A percentile compares a stretch with the other conserved stretches of the same genome.
Conservation (phyloP, 2,797 vertebrate species). For the Neosilurus hyrtlii region DNA sequence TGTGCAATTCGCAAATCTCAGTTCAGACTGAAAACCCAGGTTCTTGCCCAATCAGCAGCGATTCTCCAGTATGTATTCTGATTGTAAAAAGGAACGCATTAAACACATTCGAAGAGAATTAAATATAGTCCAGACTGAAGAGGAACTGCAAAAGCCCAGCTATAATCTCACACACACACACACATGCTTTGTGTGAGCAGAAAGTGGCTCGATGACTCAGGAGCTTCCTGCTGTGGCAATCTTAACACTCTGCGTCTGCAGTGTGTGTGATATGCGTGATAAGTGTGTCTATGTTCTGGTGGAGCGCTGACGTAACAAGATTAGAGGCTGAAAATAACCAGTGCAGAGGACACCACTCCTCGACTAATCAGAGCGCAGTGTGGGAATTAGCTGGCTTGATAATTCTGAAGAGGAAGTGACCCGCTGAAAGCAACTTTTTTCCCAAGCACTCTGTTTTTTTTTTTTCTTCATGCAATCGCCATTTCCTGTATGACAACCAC, state of each 20-base stretch:
- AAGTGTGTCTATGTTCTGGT: conserved; percentile 42
- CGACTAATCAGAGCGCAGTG: conserved; percentile 36
- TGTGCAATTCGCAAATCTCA: background rate
- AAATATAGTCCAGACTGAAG: background rate
- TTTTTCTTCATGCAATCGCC: background rate
- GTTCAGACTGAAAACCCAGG: background rate
- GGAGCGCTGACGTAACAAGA: conserved; percentile 62
- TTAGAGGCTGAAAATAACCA: conserved; percentile 73
- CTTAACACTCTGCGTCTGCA: conserved; percentile 20
- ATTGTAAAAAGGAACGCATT: background rate
- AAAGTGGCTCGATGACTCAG: conserved; percentile 36
- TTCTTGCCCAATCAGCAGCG: conserved; percentile 77
- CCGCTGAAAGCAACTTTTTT: background rate
- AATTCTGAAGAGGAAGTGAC: conserved; percentile 7
- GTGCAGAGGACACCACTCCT: conserved; percentile 19
- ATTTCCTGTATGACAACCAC: background rate
- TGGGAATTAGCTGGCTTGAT: conserved; percentile 41
- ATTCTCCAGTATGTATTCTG: conserved; percentile 1
- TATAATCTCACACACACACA: background rate
- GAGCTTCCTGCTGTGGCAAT: conserved; percentile 33
- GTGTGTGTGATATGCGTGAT: conserved; percentile 21
- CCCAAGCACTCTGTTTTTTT: too few relatives aligned
- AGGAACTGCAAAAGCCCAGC: background rate
- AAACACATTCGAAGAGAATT: background rate
- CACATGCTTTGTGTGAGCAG: background rate